These are phyloP conservation scores for Calliopum simillimum DNA, from an alignment of 2,888 invertebrate species.

Conservation along the genomic window DNA sequence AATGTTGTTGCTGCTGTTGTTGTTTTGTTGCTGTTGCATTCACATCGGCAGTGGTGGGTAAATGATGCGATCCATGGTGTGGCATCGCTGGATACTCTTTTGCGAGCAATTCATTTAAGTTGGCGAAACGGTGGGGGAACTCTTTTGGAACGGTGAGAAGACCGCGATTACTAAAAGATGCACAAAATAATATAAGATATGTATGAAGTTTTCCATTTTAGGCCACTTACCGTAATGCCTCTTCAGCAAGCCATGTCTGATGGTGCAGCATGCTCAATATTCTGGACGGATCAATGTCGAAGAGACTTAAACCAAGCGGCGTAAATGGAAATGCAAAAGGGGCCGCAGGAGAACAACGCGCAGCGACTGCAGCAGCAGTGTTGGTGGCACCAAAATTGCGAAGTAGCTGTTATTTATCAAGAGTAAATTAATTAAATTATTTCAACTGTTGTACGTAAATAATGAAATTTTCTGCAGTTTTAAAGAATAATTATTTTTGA, in stretches of 20 bases:
- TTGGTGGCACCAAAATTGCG: constrained; percentile 33
- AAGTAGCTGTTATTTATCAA: constrained; percentile 24
- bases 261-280: constrained; percentile 71
- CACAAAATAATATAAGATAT: background rate
- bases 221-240: constrained; percentile 65
- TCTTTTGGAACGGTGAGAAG: constrained; percentile 56
- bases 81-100: constrained; percentile 61
- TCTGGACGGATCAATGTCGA: constrained; percentile 70
- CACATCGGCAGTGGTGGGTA: constrained; percentile 48
- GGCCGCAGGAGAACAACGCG: constrained; percentile 63
- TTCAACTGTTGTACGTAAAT: no score
- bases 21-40: constrained; percentile 39
- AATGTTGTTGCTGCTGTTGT: constrained; percentile 32
- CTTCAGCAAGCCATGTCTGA: constrained; percentile 67
- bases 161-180: constrained; percentile 63
- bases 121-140: constrained; percentile 60
- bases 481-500: no score
- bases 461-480: no score
- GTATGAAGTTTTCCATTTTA: no score
- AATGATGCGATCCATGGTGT: constrained; percentile 45
- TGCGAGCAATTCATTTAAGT: constrained; percentile 64
- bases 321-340: constrained; percentile 73
- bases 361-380: constrained; percentile 21
- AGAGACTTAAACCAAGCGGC: constrained; percentile 66
- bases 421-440: no score